These are phyloP conservation scores for Lepas anatifera DNA, from an alignment of 2,888 invertebrate species.

Conservation along the genomic window DNA sequence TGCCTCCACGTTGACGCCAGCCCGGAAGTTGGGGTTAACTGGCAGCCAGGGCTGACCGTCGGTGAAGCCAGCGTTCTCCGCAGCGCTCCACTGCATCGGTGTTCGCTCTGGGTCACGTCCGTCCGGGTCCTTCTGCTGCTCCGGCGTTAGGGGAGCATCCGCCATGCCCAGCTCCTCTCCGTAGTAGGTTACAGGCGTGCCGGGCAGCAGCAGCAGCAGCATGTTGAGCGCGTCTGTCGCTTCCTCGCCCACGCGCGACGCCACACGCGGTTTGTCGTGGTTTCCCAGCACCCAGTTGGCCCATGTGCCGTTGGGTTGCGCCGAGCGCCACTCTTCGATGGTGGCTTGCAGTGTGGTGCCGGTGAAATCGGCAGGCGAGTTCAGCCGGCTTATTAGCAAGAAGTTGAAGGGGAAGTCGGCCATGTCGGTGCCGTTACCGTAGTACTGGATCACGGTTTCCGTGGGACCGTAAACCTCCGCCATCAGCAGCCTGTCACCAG, in stretches of 20 bases:
- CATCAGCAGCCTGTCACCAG: slow-evolving; percentile 30
- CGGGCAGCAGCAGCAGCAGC: slow-evolving; percentile 65
- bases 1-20: slow-evolving; percentile 44
- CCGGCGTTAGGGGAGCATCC: too few species aligned
- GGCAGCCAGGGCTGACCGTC: slow-evolving; percentile 51
- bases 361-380: slow-evolving; percentile 23
- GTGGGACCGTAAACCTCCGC: slow-evolving; percentile 27
- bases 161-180: slow-evolving; percentile 74
- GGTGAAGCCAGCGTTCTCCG: slow-evolving; percentile 41
- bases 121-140: too few species aligned
- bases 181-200: slow-evolving; percentile 73
- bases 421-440: slow-evolving; percentile 42
- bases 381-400: slow-evolving; percentile 27
- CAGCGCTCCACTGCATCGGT: slow-evolving; percentile 62
- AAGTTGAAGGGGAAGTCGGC: slow-evolving; percentile 31
- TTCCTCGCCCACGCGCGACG: slow-evolving; percentile 46
- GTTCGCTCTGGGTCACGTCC: slow-evolving; percentile 56
- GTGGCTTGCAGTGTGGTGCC: slow-evolving; percentile 25
- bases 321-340: slow-evolving; percentile 27
- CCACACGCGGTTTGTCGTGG: slow-evolving; percentile 30
- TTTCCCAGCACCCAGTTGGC: slow-evolving; percentile 35
- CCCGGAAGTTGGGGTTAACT: slow-evolving; percentile 46
- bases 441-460: slow-evolving; percentile 28
- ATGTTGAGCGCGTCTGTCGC: slow-evolving; percentile 65
- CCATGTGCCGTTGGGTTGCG: slow-evolving; percentile 29